Evolutionary conservation across 2,113 vertebrate species (phyloP), one percentile per base, ranked within the genome.

Genomic region (Oceanodroma tethys): DNA sequence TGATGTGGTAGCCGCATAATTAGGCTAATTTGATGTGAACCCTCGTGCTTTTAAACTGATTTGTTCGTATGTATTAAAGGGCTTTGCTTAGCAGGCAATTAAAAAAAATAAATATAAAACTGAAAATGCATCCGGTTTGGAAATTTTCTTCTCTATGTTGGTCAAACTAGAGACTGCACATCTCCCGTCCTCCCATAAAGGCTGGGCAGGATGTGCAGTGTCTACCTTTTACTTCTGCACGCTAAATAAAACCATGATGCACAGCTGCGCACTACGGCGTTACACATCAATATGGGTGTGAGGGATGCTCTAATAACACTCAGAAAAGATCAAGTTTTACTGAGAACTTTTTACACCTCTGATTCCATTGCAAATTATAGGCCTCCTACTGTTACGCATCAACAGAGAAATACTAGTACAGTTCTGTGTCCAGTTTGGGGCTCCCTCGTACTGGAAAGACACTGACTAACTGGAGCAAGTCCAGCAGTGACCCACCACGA

Each of bases 261-360:
- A 25, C 30, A 89, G 50, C 50, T 79, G 52, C 42, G 65, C 6
- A 19, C 7, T 52, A 23, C 16, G 75, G 58, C 7, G 34, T 52
- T 59, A 42, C 1, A 1, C 19, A 45, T 18, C 2, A 2, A 11
- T 43, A 75, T 0, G 2, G 6, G 20, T 70, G 65, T 79, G 73
- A 71, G 45, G 38, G 21, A 88, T 45, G 9, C 29, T 67, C 74
- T 45, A 45, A 7, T 7, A 88, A 42, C 32, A 32, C 32, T 26
- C 32, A 74, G 71, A 36, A 76, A 86, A 76, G 25, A 76, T 20
- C 18, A 81, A n/a, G 34, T 38, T 88, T 68, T 72, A 53, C 15
- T 1, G 2, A 53, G 27, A 67, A 30, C 5, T 10, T 81, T 68
- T 73, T 73, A 81, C 40, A 63, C 13, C 11, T 65, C 34, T 38